Base-by-base conservation (phyloP, 2,888 invertebrate genomes). In the Campopleginae sp. region DNA sequence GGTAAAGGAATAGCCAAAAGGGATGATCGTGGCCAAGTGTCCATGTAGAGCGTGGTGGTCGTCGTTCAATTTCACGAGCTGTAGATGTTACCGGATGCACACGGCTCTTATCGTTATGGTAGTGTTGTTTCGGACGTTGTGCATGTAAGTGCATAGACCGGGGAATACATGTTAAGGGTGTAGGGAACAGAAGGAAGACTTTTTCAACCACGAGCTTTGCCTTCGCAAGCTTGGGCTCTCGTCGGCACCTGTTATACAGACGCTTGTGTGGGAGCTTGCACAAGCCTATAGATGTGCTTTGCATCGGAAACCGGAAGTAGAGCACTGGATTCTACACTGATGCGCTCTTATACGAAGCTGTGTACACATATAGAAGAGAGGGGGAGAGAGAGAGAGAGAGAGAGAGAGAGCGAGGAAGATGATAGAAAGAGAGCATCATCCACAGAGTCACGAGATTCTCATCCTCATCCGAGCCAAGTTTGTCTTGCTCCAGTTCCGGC, bases 401-500 rank as follows among this genome's bases (percentile, higher is more conserved):
- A 38, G 33, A 51, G 38, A 44, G 17, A 65, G 23, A 68, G 19
- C 38, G 17, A 54, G 48, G 44, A 63, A 27, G 48, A 19, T 48
- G 19, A 44, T 23, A 58, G 14, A 48, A 58, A 68, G 33, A 71
- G 72, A 78, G 54, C 78, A 80, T 80, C 84, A 86, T 84, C 65
- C 75, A 76, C 74, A 79, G 75, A 81, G 86, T 58, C 75, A 77
- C 23, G 78, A 74, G 63, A 42, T 71, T 76, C 72, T 74, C 82
- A 74, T 80, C 68, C 85, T 82, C 82, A 79, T 82, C 80, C 72
- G 54, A 82, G 82, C 72, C 70, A 82, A 89, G 88, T 89, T 90
- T 89, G 89, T 90, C 89, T 89, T 89, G 90, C 89, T 90, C 90
- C 88, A 90, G 88, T 91, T 90, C 87, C 87, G 87, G 86, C 85